Conservation (phyloP, 2,888 invertebrate genomes). For the Harpalus rubripes region DNA sequence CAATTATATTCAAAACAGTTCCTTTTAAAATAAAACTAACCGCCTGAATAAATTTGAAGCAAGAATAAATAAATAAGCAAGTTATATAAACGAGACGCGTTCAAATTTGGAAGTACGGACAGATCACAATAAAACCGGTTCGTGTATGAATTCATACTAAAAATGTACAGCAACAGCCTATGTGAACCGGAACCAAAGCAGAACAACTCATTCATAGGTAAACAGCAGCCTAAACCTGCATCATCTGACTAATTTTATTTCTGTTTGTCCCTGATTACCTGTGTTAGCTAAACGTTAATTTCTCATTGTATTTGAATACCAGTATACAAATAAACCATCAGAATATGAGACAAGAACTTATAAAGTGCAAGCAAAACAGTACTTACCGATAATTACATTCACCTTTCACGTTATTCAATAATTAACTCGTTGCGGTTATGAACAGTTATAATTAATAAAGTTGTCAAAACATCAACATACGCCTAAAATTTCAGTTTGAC, state of each 20-base stretch:
- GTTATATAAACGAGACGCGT: conserved; percentile 43
- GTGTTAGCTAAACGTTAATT: conserved; percentile 41
- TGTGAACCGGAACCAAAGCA: conserved; percentile 59
- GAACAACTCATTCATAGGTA: conserved; percentile 53
- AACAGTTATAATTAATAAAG: conserved; percentile 65
- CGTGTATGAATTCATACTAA: conserved; percentile 51
- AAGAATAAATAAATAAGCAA: conserved; percentile 48
- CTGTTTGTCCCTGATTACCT: conserved; percentile 61
- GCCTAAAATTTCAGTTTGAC: conserved; percentile 56
- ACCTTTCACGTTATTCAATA: conserved; percentile 61
- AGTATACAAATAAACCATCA: conserved; percentile 52
- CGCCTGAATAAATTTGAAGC: conserved; percentile 20
- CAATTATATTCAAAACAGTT: conserved; percentile 36
- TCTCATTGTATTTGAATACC: conserved; percentile 25
- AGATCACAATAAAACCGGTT: conserved; percentile 63
- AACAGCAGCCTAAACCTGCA: conserved; percentile 54
- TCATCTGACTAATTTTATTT: conserved; percentile 54
- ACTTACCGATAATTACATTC: conserved; percentile 65
- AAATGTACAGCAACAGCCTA: conserved; percentile 33
- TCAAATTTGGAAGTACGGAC: conserved; percentile 56
- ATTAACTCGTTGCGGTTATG: conserved; percentile 55
- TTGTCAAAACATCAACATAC: conserved; percentile 66
- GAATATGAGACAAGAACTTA: conserved; percentile 31
- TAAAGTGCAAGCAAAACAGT: conserved; percentile 31
- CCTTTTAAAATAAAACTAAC: conserved; percentile 11